Percentiles rank a stretch among this genome's conserved stretches.
Evolutionary conservation across 1,140 invertebrate species (phyloP).

Genomic region (Penaeus chinensis): DNA sequence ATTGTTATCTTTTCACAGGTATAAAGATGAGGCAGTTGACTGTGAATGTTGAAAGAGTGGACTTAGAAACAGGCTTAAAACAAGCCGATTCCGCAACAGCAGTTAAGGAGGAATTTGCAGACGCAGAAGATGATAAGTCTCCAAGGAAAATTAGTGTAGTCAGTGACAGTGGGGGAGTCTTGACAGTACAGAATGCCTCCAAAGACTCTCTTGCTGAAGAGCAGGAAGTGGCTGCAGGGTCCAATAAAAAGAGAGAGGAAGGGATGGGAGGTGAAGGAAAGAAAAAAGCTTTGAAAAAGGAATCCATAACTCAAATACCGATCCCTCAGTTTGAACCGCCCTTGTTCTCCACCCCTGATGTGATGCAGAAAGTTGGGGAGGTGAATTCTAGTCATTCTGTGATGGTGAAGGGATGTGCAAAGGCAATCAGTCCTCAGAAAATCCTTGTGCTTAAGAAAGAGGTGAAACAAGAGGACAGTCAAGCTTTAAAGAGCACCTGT

Average conservation of each 20-base stretch:
- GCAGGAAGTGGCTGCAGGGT: background rate
- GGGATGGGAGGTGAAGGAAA: background rate
- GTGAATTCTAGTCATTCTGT: conserved; percentile 12
- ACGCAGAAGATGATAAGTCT: conserved; percentile 1
- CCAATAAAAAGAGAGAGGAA: background rate
- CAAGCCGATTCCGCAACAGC: background rate
- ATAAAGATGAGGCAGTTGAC: conserved; percentile 37
- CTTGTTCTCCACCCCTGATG: conserved; percentile 39
- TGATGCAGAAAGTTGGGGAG: conserved; percentile 42
- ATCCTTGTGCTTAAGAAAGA: conserved; percentile 39
- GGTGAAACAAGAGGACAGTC: background rate
- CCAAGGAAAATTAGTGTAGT: background rate
- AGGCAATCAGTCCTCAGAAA: conserved; percentile 13
- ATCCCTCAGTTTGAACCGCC: conserved; percentile 37
- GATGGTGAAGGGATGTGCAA: conserved; percentile 36
- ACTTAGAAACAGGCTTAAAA: background rate
- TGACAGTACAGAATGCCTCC: background rate
- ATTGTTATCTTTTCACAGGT: conserved; percentile 4
- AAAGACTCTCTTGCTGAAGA: background rate
- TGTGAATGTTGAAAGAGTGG: conserved; percentile 12
- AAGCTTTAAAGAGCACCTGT: background rate
- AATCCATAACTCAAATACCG: conserved; percentile 15
- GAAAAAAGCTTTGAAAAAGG: conserved; percentile 36
- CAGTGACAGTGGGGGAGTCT: background rate
- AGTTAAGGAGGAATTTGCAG: background rate